These are phyloP conservation scores for Ptilodon capucinus DNA, from an alignment of 2,888 invertebrate genomes.

Conservation along the genomic window DNA sequence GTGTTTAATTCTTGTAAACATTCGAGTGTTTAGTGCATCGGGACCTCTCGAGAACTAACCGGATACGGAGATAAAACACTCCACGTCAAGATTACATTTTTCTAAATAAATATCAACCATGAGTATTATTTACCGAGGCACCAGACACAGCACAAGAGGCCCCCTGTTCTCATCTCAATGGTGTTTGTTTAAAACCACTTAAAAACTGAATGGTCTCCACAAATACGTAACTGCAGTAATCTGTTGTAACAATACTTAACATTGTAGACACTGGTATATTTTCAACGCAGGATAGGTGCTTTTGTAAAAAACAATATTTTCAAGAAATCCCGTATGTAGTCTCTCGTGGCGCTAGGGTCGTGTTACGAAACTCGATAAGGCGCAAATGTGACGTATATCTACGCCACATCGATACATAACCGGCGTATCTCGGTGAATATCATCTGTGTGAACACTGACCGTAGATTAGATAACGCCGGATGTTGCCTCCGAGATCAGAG, in stretches of 20 bases:
- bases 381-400: slow-evolving; percentile 23
- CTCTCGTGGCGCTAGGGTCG: no score
- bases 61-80: slow-evolving; percentile 71
- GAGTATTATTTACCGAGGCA: slow-evolving; percentile 57
- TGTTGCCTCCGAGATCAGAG: slow-evolving; percentile 61
- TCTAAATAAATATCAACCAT: slow-evolving; percentile 58
- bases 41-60: slow-evolving; percentile 45
- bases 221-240: slow-evolving; percentile 66
- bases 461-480: slow-evolving; percentile 79
- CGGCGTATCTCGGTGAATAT: slow-evolving; percentile 65
- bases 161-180: slow-evolving; percentile 62
- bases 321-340: no score
- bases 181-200: slow-evolving; percentile 76
- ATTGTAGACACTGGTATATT: slow-evolving; percentile 36
- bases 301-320: no score
- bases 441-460: slow-evolving; percentile 73
- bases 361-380: slow-evolving; percentile 34
- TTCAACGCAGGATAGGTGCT: not conserved
- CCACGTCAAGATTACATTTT: slow-evolving; percentile 65
- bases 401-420: slow-evolving; percentile 35
- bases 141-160: slow-evolving; percentile 60
- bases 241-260: slow-evolving; percentile 63
- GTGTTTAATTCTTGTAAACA: slow-evolving; percentile 51
- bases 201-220: slow-evolving; percentile 61
- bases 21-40: slow-evolving; percentile 41